These are phyloP conservation scores for Microctenopoma stevenorrisi DNA, from an alignment of 2,797 vertebrate species.

Conservation along the genomic window DNA sequence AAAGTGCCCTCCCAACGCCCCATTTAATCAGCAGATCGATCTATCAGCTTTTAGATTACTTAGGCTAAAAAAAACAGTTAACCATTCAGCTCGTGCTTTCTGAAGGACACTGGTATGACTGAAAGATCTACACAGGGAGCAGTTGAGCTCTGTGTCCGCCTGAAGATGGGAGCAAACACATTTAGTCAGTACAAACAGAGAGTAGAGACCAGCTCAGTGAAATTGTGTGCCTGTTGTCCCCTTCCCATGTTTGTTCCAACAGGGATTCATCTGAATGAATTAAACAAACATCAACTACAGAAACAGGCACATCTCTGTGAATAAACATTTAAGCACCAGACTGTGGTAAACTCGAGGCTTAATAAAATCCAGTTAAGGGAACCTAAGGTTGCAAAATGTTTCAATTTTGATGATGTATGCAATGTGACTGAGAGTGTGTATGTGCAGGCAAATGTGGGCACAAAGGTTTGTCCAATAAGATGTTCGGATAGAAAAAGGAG, in stretches of 20 bases:
- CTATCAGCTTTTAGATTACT: not conserved
- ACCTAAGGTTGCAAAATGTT: constrained; percentile 5
- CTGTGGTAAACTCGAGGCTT: constrained; percentile 5
- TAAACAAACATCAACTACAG: constrained; percentile 55
- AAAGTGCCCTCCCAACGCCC: no score
- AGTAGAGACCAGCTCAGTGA: constrained; percentile 29
- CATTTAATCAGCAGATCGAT: no score
- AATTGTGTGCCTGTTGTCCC: constrained; percentile 11
- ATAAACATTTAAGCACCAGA: constrained; percentile 37
- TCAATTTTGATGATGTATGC: not conserved
- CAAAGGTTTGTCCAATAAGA: not conserved
- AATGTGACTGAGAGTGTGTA: not conserved
- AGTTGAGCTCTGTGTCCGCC: constrained; percentile 48
- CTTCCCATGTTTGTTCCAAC: constrained; percentile 27
- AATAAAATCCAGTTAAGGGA: constrained; percentile 29
- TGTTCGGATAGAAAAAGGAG: not conserved
- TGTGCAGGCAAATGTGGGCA: not conserved
- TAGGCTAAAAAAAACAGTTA: not conserved
- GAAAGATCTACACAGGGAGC: constrained; percentile 24
- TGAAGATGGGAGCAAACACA: constrained; percentile 64
- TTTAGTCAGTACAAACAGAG: constrained; percentile 59
- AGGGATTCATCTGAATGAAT: constrained; percentile 56
- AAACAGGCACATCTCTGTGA: constrained; percentile 40
- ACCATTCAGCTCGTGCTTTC: not conserved
- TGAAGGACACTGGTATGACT: constrained; percentile 44